These are phyloP conservation scores for Drosophila mercatorum DNA, from an alignment of 2,888 invertebrate species.

Conservation along the genomic window DNA sequence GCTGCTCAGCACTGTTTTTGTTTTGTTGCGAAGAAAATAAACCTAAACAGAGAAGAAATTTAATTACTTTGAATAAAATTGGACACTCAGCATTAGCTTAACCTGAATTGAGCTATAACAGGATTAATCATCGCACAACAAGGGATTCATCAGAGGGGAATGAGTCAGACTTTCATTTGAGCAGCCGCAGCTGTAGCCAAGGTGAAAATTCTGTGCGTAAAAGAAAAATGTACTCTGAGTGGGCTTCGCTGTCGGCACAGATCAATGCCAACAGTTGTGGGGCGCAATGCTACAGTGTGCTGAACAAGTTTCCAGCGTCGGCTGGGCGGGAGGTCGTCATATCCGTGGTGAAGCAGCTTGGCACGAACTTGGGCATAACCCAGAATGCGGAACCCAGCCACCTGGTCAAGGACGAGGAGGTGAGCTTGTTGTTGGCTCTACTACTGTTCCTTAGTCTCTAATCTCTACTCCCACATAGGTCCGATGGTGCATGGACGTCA, in stretches of 20 bases:
- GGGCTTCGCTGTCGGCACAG: conserved; percentile 85
- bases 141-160: not conserved
- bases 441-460: not conserved
- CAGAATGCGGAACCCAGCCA: conserved; percentile 94
- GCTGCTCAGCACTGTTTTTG: conserved; percentile 28
- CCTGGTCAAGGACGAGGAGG: conserved; percentile 93
- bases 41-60: conserved; percentile 22
- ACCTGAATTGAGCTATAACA: not conserved
- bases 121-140: not conserved
- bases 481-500: conserved; percentile 93
- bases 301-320: conserved; percentile 87
- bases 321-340: conserved; percentile 87
- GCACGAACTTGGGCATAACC: conserved; percentile 88
- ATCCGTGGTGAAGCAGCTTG: conserved; percentile 87
- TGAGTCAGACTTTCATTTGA: not conserved
- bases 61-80: not conserved
- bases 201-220: conserved; percentile 27
- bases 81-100: not conserved
- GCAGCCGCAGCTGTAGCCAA: conserved; percentile 8
- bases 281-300: conserved; percentile 86
- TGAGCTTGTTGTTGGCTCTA: conserved; percentile 72
- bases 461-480: conserved; percentile 87
- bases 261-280: conserved; percentile 85
- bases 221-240: conserved; percentile 86
- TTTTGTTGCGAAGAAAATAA: conserved; percentile 17